Base-by-base conservation (phyloP, 2,113 vertebrate species). In the Silurus meridionalis region DNA sequence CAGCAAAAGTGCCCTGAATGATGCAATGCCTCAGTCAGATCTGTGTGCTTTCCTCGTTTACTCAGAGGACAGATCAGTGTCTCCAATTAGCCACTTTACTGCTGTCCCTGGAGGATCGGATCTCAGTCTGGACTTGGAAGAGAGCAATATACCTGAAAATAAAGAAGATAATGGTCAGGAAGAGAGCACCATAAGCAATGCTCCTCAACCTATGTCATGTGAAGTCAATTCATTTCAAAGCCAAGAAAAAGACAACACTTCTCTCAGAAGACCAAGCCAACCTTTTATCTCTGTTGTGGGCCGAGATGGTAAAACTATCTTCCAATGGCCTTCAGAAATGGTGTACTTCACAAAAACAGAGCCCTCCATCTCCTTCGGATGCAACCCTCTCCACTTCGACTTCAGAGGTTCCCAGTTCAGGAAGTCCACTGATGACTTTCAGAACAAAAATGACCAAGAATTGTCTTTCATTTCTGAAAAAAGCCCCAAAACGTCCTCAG, bases 281-380 rank as follows among this genome's bases (percentile, higher is more conserved):
- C 95, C 96, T 0, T 97, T 97, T 88, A 91, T 95, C 85, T 96
- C 97, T 0, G 96, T 97, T 13, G 87, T 96, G 78, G 96, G 94
- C 90, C 96, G 94, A 91, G 91, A 95, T 9, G 94, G 95, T 5
- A 95, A 94, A 19, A 96, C 94, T n/a, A 85, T 96, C 87, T 96
- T 97, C 90, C 96, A 96, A 83, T 97, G 97, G 97, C 97, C 97
- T 23, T 95, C 96, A 0, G 97, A 97, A 92, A 97, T 97, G 96
- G 88, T 97, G 71, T 90, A 90, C 83, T 96, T 96, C 75, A 97
- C 97, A 10, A 92, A 80, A 71, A 95, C 95, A 13, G 92, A 94
- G 60, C 96, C 96, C n/a, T 93, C 96, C 0, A 86, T 97, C 90
- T 96, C 96, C 8, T 97, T 96, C 0, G 96, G 96, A 83, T 97